Conservation (phyloP, 2,888 invertebrate species). For the Diogma glabrata region DNA sequence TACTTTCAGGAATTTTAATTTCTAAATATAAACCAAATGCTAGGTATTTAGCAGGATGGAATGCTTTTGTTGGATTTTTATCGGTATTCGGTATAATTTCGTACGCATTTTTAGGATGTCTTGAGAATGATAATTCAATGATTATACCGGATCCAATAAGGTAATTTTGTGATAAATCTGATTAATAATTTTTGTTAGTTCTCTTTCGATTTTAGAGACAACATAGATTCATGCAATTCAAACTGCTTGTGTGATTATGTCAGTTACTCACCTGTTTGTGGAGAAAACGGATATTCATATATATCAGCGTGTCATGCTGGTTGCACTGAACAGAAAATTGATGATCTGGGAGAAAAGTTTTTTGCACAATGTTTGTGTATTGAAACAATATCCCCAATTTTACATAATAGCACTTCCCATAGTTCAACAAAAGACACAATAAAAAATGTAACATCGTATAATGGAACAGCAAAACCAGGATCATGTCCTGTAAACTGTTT, state of each 20-base stretch:
- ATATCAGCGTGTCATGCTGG: slow-evolving; percentile 76
- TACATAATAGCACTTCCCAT: too few relatives aligned
- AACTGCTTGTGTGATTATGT: slow-evolving; percentile 58
- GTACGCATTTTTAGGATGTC: slow-evolving; percentile 55
- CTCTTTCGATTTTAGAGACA: not conserved
- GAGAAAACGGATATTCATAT: slow-evolving; percentile 50
- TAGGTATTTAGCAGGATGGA: slow-evolving; percentile 55
- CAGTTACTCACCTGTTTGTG: slow-evolving; percentile 62
- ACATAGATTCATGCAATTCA: slow-evolving; percentile 42
- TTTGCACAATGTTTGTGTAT: slow-evolving; percentile 14
- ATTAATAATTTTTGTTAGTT: not conserved
- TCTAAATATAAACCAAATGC: slow-evolving; percentile 54
- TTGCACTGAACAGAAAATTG: slow-evolving; percentile 38
- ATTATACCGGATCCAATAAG: slow-evolving; percentile 27
- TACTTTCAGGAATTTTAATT: slow-evolving; percentile 54
- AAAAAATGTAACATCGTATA: too few relatives aligned
- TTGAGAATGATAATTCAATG: slow-evolving; percentile 43
- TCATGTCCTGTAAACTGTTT: slow-evolving; percentile 47
- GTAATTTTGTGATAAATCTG: not conserved
- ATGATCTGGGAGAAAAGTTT: not conserved
- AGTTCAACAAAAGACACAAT: too few relatives aligned
- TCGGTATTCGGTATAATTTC: slow-evolving; percentile 50
- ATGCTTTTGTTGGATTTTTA: slow-evolving; percentile 50
- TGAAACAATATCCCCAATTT: too few relatives aligned
- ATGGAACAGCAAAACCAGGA: slow-evolving; percentile 40